Conservation (phyloP, 1,140 invertebrate species). For the Drosophila ironensis region DNA sequence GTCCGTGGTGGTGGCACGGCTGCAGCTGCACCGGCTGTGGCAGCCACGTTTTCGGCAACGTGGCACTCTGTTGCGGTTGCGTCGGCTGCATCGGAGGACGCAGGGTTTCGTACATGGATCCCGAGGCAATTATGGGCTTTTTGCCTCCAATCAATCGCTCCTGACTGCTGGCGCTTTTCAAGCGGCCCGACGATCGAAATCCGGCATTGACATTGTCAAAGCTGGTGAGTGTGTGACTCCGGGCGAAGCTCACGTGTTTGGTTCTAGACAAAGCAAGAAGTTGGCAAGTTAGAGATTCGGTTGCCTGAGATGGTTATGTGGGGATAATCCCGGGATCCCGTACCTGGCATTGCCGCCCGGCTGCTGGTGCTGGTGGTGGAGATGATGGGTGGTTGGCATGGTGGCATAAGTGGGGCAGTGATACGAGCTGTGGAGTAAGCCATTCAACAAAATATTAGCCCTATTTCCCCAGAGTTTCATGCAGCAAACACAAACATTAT, state of each 20-base stretch:
- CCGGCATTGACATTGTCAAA: slow-evolving; percentile 87
- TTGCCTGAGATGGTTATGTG: background rate
- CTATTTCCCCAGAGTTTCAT: background rate
- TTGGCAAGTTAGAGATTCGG: background rate
- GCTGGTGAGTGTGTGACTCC: slow-evolving; percentile 91
- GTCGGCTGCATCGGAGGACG: slow-evolving; percentile 50
- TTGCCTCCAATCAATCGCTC: slow-evolving; percentile 87
- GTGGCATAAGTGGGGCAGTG: slow-evolving; percentile 77
- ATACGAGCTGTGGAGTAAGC: slow-evolving; percentile 68
- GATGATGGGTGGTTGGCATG: slow-evolving; percentile 64
- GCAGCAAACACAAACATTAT: slow-evolving; percentile 15
- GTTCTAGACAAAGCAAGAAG: slow-evolving; percentile 83
- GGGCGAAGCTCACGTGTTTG: slow-evolving; percentile 95
- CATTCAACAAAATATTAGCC: slow-evolving; percentile 21
- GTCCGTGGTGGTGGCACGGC: slow-evolving; percentile 68
- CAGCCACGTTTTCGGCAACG: slow-evolving; percentile 59
- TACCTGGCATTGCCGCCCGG: slow-evolving; percentile 59
- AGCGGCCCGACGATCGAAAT: slow-evolving; percentile 82
- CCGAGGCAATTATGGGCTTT: slow-evolving; percentile 82
- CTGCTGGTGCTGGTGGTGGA: slow-evolving; percentile 52
- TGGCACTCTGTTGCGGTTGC: slow-evolving; percentile 45
- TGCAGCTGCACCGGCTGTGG: slow-evolving; percentile 51
- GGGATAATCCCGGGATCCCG: background rate
- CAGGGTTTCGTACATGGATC: slow-evolving; percentile 70
- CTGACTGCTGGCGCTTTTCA: slow-evolving; percentile 85